These are phyloP conservation scores for Coelinius sp. DNA, from an alignment of 2,888 invertebrate genomes.

Conservation along the genomic window DNA sequence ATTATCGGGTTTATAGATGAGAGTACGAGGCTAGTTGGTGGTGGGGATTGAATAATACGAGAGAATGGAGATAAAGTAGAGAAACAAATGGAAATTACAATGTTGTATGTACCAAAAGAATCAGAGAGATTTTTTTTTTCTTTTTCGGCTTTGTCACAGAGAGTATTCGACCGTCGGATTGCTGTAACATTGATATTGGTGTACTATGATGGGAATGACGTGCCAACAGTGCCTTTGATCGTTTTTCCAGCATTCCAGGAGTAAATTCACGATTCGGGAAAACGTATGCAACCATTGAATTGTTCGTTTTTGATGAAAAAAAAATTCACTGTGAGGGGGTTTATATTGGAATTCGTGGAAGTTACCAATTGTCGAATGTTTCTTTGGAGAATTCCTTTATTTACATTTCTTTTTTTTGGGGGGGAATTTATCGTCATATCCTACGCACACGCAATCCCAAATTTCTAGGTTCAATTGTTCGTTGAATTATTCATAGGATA, in stretches of 20 bases:
- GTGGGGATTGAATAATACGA: conserved; percentile 1
- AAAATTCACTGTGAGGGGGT: not conserved
- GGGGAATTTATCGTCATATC: not conserved
- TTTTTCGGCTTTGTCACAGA: conserved; percentile 23
- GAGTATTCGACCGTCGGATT: conserved; percentile 22
- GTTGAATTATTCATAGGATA: conserved; percentile 1
- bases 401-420: not conserved
- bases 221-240: conserved; percentile 24
- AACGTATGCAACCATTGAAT: not conserved
- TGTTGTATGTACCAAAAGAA: not conserved
- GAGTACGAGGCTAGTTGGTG: conserved; percentile 22
- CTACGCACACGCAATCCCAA: not conserved
- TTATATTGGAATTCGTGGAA: not conserved
- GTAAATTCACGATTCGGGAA: not conserved
- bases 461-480: not conserved
- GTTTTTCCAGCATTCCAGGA: conserved; percentile 11
- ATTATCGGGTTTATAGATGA: conserved; percentile 50
- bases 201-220: conserved; percentile 28
- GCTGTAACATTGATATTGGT: conserved; percentile 20
- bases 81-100: conserved; percentile 7
- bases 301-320: conserved; percentile 12
- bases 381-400: not conserved
- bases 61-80: conserved; percentile 12
- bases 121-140: not conserved
- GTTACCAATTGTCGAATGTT: not conserved